Conservation (phyloP, 1,140 invertebrate species). For the Whitmania pigra region DNA sequence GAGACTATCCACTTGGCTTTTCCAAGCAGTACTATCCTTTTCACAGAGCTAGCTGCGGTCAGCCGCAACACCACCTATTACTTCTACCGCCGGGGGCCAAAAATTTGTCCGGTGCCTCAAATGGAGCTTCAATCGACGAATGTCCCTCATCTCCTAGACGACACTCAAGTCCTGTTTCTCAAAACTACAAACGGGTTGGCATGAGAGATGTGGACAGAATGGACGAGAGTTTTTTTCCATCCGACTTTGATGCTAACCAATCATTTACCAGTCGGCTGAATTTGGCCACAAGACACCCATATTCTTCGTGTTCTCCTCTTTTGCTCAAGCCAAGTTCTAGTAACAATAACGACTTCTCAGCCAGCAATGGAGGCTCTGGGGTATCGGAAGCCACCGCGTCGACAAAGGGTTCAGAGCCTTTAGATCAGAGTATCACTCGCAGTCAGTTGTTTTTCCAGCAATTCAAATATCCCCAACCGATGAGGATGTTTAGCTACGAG, state of each 20-base stretch:
- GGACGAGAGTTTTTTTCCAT: not conserved
- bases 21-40: constrained; percentile 5
- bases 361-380: no score
- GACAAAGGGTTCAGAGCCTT: no score
- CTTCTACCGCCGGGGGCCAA: not conserved
- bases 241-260: no score
- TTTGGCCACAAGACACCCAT: not conserved
- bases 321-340: not conserved
- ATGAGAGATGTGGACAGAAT: not conserved
- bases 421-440: no score
- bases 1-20: not conserved
- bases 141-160: not conserved
- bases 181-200: not conserved
- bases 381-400: no score
- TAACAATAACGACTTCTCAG: not conserved
- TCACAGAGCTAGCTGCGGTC: not conserved
- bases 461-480: no score
- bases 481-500: no score
- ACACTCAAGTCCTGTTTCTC: constrained; percentile 11
- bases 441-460: no score
- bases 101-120: not conserved
- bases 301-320: constrained; percentile 1
- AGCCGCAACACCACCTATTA: not conserved
- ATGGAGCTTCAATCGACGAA: no score
- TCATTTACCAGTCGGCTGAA: no score